Percentiles rank a stretch among this genome's conserved stretches.
Conservation (phyloP, 2,888 invertebrate species). For the Electrophaes corylata region DNA sequence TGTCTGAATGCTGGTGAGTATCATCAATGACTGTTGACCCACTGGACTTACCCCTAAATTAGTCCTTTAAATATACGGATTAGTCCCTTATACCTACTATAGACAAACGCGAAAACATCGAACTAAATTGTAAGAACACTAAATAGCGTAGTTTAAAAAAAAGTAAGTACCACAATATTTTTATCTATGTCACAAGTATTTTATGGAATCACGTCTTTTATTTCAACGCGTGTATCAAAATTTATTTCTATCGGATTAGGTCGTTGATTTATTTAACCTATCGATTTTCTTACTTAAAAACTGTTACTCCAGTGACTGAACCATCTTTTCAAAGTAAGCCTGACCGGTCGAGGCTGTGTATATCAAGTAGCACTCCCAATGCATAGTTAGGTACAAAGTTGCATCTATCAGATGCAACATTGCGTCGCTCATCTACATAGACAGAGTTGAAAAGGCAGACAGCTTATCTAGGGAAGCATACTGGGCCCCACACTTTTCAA, state of each 20-base stretch:
- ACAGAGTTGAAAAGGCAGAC: neutral
- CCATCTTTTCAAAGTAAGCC: neutral
- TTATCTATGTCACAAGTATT: no score
- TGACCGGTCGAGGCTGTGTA: constrained; percentile 9
- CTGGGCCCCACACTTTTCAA: neutral
- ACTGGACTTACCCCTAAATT: neutral
- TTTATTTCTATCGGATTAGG: neutral
- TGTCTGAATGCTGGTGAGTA: constrained; percentile 6
- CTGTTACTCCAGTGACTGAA: neutral
- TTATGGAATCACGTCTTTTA: no score
- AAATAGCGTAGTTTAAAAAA: no score
- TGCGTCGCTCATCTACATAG: neutral
- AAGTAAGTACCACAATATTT: no score
- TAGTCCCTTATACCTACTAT: no score
- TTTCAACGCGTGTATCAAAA: no score
- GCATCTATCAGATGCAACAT: neutral
- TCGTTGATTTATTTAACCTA: neutral
- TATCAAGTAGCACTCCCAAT: constrained; percentile 11
- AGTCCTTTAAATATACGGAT: no score
- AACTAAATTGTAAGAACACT: no score
- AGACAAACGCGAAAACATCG: no score
- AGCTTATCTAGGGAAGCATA: neutral
- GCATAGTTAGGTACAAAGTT: constrained; percentile 13
- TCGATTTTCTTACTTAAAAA: no score
- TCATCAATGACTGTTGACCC: neutral